These are phyloP conservation scores for Brachionus rubens DNA, from an alignment of 1,140 invertebrate species.

Conservation along the genomic window DNA sequence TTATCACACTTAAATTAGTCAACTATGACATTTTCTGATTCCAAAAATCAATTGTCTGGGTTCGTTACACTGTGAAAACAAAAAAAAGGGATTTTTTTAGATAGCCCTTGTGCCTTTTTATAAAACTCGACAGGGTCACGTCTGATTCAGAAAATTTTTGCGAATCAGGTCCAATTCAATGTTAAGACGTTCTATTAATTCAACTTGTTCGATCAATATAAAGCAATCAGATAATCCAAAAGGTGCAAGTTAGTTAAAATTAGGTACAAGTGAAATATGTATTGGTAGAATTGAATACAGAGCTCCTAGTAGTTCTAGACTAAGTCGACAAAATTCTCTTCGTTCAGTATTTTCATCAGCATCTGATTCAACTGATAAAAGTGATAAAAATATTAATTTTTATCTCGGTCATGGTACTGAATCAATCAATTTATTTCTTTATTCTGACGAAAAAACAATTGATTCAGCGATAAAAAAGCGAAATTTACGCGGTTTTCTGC, in stretches of 20 bases:
- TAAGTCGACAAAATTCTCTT: neutral
- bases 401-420: neutral
- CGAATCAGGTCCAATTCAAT: neutral
- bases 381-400: neutral
- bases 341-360: neutral
- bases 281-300: conserved; percentile 33
- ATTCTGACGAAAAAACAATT: too few relatives aligned
- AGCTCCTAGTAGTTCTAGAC: neutral
- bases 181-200: neutral
- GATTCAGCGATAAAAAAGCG: too few relatives aligned
- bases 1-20: too few relatives aligned
- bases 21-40: too few relatives aligned
- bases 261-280: neutral
- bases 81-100: too few relatives aligned
- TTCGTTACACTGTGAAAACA: too few relatives aligned
- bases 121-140: too few relatives aligned
- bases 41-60: too few relatives aligned
- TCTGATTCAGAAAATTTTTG: too few relatives aligned
- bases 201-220: neutral
- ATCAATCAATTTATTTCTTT: too few relatives aligned
- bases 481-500: too few relatives aligned
- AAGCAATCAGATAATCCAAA: neutral
- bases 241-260: neutral
- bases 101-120: too few relatives aligned
- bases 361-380: neutral